Percentiles rank a stretch among this genome's conserved stretches.
Evolutionary conservation across 2,797 vertebrate species (phyloP).

Genomic region (Pseudocheirus occidentalis): DNA sequence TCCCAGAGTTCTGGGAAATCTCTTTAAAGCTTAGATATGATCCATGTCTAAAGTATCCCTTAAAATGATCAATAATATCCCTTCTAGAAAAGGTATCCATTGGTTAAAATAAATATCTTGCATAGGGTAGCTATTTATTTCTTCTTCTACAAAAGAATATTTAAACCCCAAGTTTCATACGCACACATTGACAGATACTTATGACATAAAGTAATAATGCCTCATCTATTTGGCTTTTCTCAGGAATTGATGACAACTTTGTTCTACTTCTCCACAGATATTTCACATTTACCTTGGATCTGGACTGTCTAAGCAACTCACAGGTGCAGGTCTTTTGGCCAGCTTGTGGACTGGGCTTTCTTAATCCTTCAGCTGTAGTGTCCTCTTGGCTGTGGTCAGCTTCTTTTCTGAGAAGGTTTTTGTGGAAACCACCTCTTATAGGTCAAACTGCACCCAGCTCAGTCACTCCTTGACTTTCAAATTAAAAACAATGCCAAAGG

Average conservation of each 20-base stretch:
- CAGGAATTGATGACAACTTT: neutral
- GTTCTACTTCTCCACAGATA: neutral
- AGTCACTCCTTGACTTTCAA: neutral
- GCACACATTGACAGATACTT: neutral
- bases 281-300: neutral
- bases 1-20: neutral
- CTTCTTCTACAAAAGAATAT: neutral
- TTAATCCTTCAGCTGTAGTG: neutral
- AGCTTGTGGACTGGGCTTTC: neutral
- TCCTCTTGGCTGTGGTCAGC: neutral
- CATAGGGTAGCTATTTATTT: neutral
- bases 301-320: neutral
- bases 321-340: neutral
- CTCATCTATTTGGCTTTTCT: neutral
- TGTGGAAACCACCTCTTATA: neutral
- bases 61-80: neutral
- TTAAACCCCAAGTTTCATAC: neutral
- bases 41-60: neutral
- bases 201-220: neutral
- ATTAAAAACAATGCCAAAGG: neutral
- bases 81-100: neutral
- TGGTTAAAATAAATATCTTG: neutral
- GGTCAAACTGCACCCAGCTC: too few relatives aligned
- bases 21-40: neutral
- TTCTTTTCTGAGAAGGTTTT: neutral